These are phyloP conservation scores for Mareca strepera DNA, from an alignment of 2,797 vertebrate genomes.

Conservation along the genomic window DNA sequence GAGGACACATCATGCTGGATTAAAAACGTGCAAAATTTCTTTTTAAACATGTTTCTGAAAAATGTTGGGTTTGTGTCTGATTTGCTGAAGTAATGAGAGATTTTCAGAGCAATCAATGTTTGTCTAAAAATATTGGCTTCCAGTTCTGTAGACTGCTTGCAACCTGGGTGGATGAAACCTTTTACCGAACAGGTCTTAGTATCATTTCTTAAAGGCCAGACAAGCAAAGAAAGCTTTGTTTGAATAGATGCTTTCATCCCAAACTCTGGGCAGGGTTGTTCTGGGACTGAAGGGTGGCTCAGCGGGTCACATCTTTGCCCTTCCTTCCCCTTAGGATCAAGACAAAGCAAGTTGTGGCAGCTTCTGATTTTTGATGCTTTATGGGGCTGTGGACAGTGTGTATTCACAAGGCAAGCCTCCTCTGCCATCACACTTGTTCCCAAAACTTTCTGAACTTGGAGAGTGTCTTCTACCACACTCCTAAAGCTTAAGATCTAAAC, in stretches of 20 bases:
- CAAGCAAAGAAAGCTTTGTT: neutral
- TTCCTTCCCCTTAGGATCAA: neutral
- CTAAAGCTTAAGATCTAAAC: neutral
- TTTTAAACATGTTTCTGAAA: neutral
- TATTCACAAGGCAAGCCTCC: neutral
- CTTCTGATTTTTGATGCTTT: neutral
- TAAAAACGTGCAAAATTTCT: conserved; percentile 6
- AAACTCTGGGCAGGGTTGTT: neutral
- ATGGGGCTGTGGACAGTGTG: neutral
- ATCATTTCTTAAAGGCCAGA: neutral
- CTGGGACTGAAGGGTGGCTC: neutral
- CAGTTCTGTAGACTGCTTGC: neutral
- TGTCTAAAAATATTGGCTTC: neutral
- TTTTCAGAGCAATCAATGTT: neutral
- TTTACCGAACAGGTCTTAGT: neutral
- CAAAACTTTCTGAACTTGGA: neutral
- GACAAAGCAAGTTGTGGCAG: neutral
- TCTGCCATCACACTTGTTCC: neutral
- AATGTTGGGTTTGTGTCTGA: neutral
- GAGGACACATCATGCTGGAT: neutral
- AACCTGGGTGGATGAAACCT: neutral
- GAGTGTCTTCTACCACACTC: neutral
- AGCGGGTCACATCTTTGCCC: neutral
- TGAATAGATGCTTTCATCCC: neutral
- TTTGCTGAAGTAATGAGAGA: neutral